These are phyloP conservation scores for Coracias cyanogaster DNA, from an alignment of 2,797 vertebrate species.

Conservation along the genomic window DNA sequence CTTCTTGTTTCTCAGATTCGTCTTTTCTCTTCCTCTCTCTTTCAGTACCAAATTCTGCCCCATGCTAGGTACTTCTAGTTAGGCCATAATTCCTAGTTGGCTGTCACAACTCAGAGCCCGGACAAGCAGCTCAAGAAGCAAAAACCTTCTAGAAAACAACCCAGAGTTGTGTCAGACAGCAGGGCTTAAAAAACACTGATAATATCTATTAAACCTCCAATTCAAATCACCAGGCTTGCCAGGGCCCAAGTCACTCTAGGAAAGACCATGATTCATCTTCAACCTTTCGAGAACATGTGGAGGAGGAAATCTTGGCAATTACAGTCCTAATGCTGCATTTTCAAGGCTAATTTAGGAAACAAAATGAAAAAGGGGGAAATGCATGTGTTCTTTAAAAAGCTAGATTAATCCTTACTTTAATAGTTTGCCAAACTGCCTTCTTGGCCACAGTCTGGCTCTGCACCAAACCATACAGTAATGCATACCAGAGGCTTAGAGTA, in stretches of 20 bases:
- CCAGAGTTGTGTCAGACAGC: neutral
- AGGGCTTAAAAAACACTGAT: neutral
- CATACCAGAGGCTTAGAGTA: neutral
- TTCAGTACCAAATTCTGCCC: neutral
- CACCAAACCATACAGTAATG: neutral
- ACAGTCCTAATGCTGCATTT: neutral
- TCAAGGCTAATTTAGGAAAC: neutral
- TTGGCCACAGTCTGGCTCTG: neutral
- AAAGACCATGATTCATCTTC: neutral
- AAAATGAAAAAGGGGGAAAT: neutral
- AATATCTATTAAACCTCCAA: neutral
- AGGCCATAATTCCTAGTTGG: neutral
- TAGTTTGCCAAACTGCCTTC: neutral
- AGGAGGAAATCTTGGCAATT: neutral
- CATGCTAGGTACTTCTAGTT: neutral
- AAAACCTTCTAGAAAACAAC: neutral
- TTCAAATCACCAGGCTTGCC: neutral
- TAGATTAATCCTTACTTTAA: slow-evolving; percentile 1
- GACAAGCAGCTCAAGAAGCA: neutral
- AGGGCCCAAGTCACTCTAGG: neutral
- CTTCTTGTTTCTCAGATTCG: neutral
- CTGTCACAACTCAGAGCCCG: neutral
- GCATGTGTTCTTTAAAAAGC: neutral
- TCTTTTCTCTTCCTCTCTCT: neutral
- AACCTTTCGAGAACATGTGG: neutral